Evolutionary conservation across 2,888 invertebrate genomes (phyloP).

Genomic region (Megastigmus dorsalis): DNA sequence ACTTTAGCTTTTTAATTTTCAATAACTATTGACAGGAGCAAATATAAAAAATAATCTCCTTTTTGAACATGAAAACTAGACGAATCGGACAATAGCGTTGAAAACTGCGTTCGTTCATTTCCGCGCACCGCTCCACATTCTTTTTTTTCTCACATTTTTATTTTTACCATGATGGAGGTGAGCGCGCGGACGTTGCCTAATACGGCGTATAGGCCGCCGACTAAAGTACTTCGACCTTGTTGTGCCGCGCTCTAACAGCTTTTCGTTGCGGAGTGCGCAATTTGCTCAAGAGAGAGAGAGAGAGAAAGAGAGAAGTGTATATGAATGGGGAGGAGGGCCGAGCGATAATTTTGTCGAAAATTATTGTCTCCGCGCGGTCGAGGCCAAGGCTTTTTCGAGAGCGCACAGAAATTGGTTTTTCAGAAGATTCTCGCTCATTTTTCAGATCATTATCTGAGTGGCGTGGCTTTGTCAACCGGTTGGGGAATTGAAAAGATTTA

Average conservation of each 20-base stretch:
- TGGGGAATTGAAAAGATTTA: neutral
- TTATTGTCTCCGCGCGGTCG: neutral
- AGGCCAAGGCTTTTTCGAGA: slow-evolving; percentile 8
- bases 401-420: neutral
- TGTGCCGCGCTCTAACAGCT: slow-evolving; percentile 7
- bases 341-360: slow-evolving; percentile 34
- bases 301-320: no score
- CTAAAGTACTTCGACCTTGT: slow-evolving; percentile 22
- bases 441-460: neutral
- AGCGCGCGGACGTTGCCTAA: slow-evolving; percentile 38
- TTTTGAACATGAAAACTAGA: no score
- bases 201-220: no score
- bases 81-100: no score
- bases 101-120: neutral
- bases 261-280: no score
- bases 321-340: no score
- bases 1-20: no score
- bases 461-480: neutral
- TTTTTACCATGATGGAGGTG: no score
- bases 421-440: neutral
- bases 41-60: no score
- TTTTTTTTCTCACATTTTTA: neutral
- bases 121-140: neutral
- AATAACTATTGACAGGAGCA: no score
- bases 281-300: neutral